Percentiles rank a stretch among this genome's conserved stretches.
Conservation (phyloP, 2,797 vertebrate genomes). For the Mycteria americana region DNA sequence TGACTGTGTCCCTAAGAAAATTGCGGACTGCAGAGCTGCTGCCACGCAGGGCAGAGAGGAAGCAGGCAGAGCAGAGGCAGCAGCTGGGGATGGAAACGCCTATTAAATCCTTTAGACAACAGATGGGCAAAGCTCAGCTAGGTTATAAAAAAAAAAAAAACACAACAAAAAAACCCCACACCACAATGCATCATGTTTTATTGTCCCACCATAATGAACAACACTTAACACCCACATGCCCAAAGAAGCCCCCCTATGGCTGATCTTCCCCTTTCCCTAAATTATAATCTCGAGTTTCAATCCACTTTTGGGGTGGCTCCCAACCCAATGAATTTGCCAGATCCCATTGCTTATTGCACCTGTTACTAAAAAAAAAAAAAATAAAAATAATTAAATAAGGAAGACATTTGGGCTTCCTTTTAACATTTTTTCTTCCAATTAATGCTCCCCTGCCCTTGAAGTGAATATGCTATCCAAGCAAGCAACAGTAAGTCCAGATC, state of each 20-base stretch:
- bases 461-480: conserved; percentile 44
- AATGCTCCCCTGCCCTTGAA: conserved; percentile 65
- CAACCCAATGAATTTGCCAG: background rate
- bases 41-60: conserved; percentile 69
- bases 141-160: conserved; percentile 40
- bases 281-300: conserved; percentile 14
- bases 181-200: conserved; percentile 73
- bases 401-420: background rate
- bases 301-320: conserved; percentile 24
- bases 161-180: background rate
- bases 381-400: background rate
- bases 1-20: conserved; percentile 75
- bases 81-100: conserved; percentile 81
- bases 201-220: conserved; percentile 67
- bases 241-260: conserved; percentile 26
- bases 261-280: background rate
- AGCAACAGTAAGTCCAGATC: conserved; percentile 64
- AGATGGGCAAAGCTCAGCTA: conserved; percentile 80
- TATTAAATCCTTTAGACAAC: conserved; percentile 83
- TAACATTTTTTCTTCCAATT: conserved; percentile 22
- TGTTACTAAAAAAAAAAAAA: background rate
- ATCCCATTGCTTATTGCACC: conserved; percentile 9
- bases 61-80: conserved; percentile 75
- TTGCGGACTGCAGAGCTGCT: conserved; percentile 72
- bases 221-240: conserved; percentile 66